Evolutionary conservation across 35 echinoderm and acorn worm species (phyloP), one percentile per base, ranked within the genome.

Genomic region (Strongylocentrotus purpuratus): DNA sequence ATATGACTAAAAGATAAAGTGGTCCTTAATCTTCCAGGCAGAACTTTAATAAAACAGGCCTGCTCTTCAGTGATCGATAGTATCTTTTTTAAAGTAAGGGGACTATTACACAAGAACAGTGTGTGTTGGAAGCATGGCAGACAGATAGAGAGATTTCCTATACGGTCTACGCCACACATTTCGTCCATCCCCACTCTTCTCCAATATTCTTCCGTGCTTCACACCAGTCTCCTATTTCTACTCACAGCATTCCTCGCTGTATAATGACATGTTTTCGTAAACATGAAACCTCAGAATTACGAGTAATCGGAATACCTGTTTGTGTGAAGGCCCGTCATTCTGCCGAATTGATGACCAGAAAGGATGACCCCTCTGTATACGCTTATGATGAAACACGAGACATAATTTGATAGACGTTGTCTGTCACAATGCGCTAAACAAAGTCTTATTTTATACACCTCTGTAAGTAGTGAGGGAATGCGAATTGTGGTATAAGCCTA

Each of bases 221-320:
- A 78, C 65, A 55, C 52, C 52, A 78, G 65, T 78, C 65, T 78
- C 20, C 65, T 25, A n/a, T 78, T 78, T 78, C 65, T 78, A 78
- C 22, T 78, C 65, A 78, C 22, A 78, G 15, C 65, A 18, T 8
- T 78, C 22, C 65, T 78, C 28, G 65, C 65, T 78, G 65, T n/a
- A 78, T 78, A 78, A 78, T 78, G 20, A 78, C 65, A 78, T 78
- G 65, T 78, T 78, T 78, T n/a, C 22, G 65, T 78, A n/a, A 78
- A 78, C 65, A n/a, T 78, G 22, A 78, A 78, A 78, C 20, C 65
- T 78, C 28, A 78, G 28, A 22, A 22, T 22, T 28, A 22, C 65
- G 65, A 28, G 65, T 78, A 78, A 78, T 78, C 20, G 20, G 65
- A 78, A 22, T n/a, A 78, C 65, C 15, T 78, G 28, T 78, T 78